These are phyloP conservation scores for Natrix natrix DNA, from an alignment of 2,797 vertebrate genomes.

Conservation along the genomic window DNA sequence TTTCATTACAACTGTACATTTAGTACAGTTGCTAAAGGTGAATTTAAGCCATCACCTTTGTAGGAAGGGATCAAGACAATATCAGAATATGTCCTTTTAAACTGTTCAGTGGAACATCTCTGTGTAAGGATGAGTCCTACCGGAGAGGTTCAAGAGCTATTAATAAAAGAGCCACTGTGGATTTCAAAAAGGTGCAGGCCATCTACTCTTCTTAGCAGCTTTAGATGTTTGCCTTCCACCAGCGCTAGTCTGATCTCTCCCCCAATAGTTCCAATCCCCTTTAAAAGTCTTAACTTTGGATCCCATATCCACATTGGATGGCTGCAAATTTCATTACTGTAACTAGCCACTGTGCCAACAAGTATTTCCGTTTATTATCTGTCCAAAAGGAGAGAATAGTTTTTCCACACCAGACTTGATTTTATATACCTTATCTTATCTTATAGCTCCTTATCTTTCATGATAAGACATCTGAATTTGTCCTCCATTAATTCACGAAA, in stretches of 20 bases:
- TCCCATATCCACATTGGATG: neutral
- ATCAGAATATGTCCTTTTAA: neutral
- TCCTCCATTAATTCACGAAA: neutral
- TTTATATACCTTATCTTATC: neutral
- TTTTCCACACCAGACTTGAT: neutral
- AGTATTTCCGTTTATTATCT: neutral
- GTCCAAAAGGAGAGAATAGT: neutral
- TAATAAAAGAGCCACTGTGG: neutral
- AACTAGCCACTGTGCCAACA: neutral
- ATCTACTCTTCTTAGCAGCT: neutral
- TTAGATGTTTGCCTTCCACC: neutral
- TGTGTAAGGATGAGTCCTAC: neutral
- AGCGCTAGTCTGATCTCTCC: neutral
- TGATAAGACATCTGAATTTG: neutral
- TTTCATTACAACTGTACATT: neutral
- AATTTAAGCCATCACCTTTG: neutral
- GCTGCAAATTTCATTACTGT: neutral
- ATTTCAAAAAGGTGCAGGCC: neutral
- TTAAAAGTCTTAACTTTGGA: neutral
- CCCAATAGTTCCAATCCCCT: neutral
- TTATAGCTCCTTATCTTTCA: neutral
- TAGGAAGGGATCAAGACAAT: neutral
- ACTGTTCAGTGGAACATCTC: neutral
- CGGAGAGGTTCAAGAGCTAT: neutral
- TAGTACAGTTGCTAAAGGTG: neutral